Evolutionary conservation across 2,888 invertebrate genomes (phyloP), one percentile per base, ranked within the genome.

Genomic region (Drosophila leonis): DNA sequence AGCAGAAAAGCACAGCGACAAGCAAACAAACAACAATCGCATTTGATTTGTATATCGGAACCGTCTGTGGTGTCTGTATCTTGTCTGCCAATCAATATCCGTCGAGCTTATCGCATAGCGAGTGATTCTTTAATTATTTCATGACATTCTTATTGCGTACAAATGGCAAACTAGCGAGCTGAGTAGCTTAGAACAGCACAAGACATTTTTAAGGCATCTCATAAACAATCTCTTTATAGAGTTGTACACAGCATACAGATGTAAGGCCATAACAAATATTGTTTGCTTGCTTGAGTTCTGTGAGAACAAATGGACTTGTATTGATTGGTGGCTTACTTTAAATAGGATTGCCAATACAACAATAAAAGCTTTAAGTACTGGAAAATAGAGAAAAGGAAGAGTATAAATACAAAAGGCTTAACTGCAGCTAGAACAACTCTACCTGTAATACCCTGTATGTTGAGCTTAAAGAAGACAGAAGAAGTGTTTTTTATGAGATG

Each of bases 21-120:
- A 27, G 10, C 29, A 15, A 27, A 24, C 65, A 35, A 20, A 44
- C n/a, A 35, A 31, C 65, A 63, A 44, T 35, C 20, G 37, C 37
- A 20, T 35, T 57, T 57, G 46, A 57, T 57, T 57, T 57, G 48
- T 48, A 33, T 48, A 57, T 57, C 48, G 18, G 18, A 33, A 7
- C 20, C 18, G 49, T 18, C 31, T 31, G 18, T 1, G 35, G 12
- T 20, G 15, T 15, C 35, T 24, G 52, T 10, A 35, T 15, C 52
- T 52, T 35, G 35, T n/a, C n/a, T 52, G 37, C 37, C 52, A 37
- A 54, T 54, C 52, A 37, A 27, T 27, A 24, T 20, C 9, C 33
- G 37, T 35, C 18, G 13, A 15, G 51, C 33, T 20, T 35, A 51
- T 51, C 35, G 35, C 15, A 8, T 20, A 5, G n/a, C 52, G 52